Conservation (phyloP, 2,113 vertebrate genomes). For the Platycercus adscitus region DNA sequence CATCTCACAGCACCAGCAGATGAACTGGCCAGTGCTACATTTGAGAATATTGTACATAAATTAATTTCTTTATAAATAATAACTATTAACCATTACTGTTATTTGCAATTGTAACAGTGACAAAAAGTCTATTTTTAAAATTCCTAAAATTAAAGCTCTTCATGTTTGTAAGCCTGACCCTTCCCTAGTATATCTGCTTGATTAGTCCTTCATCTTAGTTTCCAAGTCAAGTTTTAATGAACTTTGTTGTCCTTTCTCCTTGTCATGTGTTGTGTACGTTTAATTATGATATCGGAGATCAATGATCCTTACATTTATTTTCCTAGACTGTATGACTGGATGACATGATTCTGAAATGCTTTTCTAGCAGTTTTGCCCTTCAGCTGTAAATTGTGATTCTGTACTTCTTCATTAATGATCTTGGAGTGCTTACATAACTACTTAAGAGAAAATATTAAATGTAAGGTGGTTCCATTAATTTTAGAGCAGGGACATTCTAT, state of each 20-base stretch:
- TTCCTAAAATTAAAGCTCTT: not conserved
- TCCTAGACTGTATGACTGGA: not conserved
- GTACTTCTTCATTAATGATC: conserved; percentile 54
- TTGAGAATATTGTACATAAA: not conserved
- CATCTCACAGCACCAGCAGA: not conserved
- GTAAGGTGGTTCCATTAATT: conserved; percentile 68
- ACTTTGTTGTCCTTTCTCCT: conserved; percentile 22
- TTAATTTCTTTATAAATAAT: not conserved
- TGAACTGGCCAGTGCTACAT: not conserved
- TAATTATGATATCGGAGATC: conserved; percentile 33
- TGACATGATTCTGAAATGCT: conserved; percentile 3
- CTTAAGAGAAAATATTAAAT: conserved; percentile 64
- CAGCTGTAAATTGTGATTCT: conserved; percentile 45
- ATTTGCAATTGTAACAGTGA: not conserved
- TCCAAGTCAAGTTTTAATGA: conserved; percentile 34
- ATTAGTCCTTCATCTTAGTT: not conserved
- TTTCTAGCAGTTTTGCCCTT: conserved; percentile 52
- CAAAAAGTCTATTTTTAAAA: not conserved
- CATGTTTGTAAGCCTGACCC: not conserved
- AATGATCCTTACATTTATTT: conserved; percentile 56
- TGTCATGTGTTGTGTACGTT: conserved; percentile 22
- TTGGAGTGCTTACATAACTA: conserved; percentile 57
- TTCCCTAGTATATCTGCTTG: not conserved
- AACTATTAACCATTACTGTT: not conserved
- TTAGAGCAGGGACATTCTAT: conserved; percentile 50